Percentiles rank a stretch among this genome's conserved stretches.
phyloP scores from a whole-genome alignment of 2,888 invertebrate species.

The Patella caerulea region DNA sequence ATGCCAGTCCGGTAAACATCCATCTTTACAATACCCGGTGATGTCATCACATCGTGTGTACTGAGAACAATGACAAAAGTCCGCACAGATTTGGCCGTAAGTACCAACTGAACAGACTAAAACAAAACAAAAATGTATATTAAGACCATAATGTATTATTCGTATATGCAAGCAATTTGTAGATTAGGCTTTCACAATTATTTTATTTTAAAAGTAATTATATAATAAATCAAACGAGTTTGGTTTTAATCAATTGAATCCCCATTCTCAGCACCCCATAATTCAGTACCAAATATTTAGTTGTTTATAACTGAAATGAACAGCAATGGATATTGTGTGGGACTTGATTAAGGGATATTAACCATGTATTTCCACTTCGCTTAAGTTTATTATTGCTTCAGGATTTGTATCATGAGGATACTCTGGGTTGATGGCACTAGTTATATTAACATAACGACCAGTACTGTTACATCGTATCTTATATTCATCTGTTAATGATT shows the following conservation, averaged over 20 bases:
- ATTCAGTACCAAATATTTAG: no score
- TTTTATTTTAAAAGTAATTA: no score
- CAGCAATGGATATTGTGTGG: background rate
- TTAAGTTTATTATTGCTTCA: background rate
- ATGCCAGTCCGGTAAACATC: background rate
- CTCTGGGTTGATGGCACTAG: background rate
- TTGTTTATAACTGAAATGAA: no score
- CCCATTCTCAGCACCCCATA: no score
- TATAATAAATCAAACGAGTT: no score
- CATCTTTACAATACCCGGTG: background rate
- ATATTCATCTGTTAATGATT: background rate
- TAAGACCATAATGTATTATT: no score
- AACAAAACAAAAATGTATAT: background rate
- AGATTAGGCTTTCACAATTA: no score
- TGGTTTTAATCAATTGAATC: no score
- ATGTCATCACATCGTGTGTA: background rate
- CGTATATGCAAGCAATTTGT: no score
- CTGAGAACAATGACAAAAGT: slow-evolving; percentile 8
- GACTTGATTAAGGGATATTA: background rate
- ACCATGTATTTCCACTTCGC: slow-evolving; percentile 7
- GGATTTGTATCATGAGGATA: background rate
- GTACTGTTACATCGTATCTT: background rate
- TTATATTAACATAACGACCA: slow-evolving; percentile 8
- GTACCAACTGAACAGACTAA: background rate
- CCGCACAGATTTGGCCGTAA: background rate